Percentiles rank a stretch among this genome's conserved stretches.
These are phyloP conservation scores for Apostichopus californicus DNA, from an alignment of 35 echinoderm and acorn worm species.

Conservation along the genomic window DNA sequence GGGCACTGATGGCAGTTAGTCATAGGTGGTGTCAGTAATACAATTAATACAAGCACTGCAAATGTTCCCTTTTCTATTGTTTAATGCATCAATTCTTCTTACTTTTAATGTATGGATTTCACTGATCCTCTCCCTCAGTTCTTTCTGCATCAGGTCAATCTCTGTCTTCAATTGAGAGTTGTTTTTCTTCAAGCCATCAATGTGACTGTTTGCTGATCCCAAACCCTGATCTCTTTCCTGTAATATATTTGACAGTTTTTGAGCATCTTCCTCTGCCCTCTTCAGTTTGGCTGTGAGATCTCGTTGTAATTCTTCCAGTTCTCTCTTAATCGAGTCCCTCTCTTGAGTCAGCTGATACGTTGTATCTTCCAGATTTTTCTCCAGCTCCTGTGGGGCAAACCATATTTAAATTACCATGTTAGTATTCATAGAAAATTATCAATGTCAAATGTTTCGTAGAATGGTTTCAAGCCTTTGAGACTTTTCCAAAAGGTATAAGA, in stretches of 20 bases:
- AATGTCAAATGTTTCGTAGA: too few relatives aligned
- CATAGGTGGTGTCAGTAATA: too few relatives aligned
- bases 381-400: conserved; percentile 80
- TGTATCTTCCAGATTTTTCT: conserved; percentile 76
- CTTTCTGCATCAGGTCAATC: conserved; percentile 70
- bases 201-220: conserved; percentile 87
- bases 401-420: too few relatives aligned
- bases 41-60: neutral
- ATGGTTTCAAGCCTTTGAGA: too few relatives aligned
- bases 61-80: neutral
- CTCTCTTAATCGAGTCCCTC: conserved; percentile 59
- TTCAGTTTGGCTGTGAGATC: conserved; percentile 74
- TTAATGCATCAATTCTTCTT: neutral
- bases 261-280: conserved; percentile 75
- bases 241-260: conserved; percentile 69
- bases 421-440: too few relatives aligned
- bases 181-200: conserved; percentile 61
- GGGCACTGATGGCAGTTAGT: too few relatives aligned
- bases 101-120: conserved; percentile 66
- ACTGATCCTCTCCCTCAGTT: conserved; percentile 72
- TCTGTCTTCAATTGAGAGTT: conserved; percentile 75
- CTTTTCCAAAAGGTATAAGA: too few relatives aligned
- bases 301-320: conserved; percentile 59
- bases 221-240: conserved; percentile 82
- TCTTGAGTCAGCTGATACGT: conserved; percentile 57